Evolutionary conservation across 2,113 vertebrate genomes (phyloP).

Genomic region (Antechinus stuartii): DNA sequence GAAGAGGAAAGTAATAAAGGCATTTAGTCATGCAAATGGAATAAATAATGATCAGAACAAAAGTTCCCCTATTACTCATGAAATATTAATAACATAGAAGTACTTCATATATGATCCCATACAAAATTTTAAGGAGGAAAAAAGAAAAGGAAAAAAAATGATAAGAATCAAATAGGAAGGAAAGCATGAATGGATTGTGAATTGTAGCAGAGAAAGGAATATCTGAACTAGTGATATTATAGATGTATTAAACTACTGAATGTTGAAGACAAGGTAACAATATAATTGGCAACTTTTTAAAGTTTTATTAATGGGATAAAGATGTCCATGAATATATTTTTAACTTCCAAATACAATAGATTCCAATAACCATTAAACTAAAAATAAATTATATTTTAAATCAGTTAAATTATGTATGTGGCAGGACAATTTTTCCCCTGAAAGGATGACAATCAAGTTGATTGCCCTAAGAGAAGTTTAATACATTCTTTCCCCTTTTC

Average conservation of each 20-base stretch:
- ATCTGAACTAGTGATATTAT: not conserved
- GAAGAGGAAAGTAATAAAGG: no score
- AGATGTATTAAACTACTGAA: not conserved
- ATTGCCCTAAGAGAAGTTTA: conserved; percentile 58
- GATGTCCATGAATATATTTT: not conserved
- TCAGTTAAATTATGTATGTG: conserved; percentile 57
- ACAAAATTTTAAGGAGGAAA: not conserved
- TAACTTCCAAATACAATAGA: conserved; percentile 24
- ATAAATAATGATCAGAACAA: not conserved
- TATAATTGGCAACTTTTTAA: conserved; percentile 37
- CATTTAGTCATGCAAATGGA: not conserved
- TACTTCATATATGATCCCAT: not conserved
- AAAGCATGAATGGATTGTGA: not conserved
- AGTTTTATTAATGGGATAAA: conserved; percentile 12
- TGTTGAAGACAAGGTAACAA: not conserved
- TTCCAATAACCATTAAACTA: not conserved
- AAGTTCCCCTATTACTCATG: not conserved
- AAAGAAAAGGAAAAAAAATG: not conserved
- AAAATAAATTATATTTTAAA: conserved; percentile 62
- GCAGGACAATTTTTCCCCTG: conserved; percentile 35
- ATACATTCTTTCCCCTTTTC: conserved; percentile 60
- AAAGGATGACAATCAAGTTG: conserved; percentile 56
- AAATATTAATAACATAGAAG: not conserved
- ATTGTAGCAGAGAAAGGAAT: not conserved
- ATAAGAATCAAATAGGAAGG: not conserved